Base-by-base conservation (phyloP, 2,113 vertebrate genomes). In the Delphinus delphis region DNA sequence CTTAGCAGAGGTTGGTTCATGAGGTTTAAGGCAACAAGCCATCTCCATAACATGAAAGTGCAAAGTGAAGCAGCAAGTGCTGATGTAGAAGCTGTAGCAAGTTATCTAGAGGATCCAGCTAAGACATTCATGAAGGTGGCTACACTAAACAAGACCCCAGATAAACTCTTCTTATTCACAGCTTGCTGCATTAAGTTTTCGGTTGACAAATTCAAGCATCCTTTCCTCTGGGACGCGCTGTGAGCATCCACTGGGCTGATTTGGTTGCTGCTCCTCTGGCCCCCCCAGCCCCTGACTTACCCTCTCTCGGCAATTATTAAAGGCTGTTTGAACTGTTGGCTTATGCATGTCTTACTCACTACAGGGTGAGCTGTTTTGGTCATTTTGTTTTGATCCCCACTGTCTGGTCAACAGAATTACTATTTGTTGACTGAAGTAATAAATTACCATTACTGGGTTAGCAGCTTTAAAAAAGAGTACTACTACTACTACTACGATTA, bases 401-500 rank as follows among this genome's bases (percentile, higher is more conserved):
- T 38, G 36, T 28, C 8, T n/a, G 26, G 33, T 21, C 70, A 28
- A 36, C 21, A 38, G 15, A 62, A 89, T n/a, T 44, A 68, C 26
- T 41, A 28, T 10, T 68, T 68, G 38, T 68, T n/a, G 26, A 88
- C 81, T 62, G 33, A 26, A 65, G 26, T 58, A 65, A 70, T 58
- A 67, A 53, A 55, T 63, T 5, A 73, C 23, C 23, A 17, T 76
- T 5, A 9, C 80, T 68, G 50, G 7, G 20, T 17, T 80, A 18
- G 14, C n/a, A 63, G 36, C n/a, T 70, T 67, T 68, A 63, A 65
- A 95, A 67, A 92, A 33, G 33, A 65, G 5, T 77, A 60, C 2
- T 36, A 62, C 5, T 21, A n/a, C 18, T n/a, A 4, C 28, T 47
- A 62, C 31, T 20, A 18, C 8, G 5, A 1, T 3, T 12, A 3